Evolutionary conservation across 1,140 invertebrate species (phyloP).

Genomic region (Adelges cooleyi): DNA sequence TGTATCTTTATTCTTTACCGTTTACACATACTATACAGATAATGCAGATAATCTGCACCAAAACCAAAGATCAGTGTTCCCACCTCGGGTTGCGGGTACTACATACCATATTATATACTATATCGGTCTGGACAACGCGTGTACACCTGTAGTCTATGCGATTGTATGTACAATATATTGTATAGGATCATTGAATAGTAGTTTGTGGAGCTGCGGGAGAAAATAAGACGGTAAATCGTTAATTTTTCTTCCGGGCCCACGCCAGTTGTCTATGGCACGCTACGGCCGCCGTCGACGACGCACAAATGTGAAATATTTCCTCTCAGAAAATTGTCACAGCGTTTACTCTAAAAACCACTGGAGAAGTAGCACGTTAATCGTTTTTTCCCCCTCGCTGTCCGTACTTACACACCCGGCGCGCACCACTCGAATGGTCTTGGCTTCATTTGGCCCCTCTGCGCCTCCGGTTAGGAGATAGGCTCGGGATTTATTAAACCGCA

Average conservation of each 20-base stretch:
- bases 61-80: no score
- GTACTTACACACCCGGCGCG: not conserved
- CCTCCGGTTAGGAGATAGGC: not conserved
- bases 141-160: no score
- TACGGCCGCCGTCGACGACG: not conserved
- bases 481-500: slow-evolving; percentile 15
- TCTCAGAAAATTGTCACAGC: not conserved
- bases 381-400: not conserved
- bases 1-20: no score
- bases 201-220: no score
- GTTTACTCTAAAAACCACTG: not conserved
- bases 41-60: no score
- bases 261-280: not conserved
- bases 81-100: no score
- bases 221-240: not conserved
- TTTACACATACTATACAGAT: no score
- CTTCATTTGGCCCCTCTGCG: not conserved
- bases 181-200: no score
- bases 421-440: not conserved
- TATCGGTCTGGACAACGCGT: no score
- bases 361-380: slow-evolving; percentile 8
- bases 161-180: no score
- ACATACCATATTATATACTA: no score
- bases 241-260: not conserved
- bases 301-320: not conserved